A percentile compares a stretch with the other conserved stretches of the same genome.
These are phyloP conservation scores for Alentia gelatinosa DNA, from an alignment of 2,888 invertebrate genomes.

Conservation along the genomic window DNA sequence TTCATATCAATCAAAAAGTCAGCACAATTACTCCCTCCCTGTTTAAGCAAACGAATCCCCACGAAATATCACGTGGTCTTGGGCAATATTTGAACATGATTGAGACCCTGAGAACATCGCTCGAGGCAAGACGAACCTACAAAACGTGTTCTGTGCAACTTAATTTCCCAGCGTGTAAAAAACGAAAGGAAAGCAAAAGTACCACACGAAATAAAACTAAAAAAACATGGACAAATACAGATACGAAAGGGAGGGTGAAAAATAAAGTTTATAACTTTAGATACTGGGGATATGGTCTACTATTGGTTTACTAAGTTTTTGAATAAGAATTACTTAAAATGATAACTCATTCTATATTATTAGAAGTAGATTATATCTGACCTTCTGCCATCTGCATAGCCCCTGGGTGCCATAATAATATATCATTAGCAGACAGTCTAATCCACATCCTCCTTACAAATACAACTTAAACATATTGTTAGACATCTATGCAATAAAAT, in stretches of 20 bases:
- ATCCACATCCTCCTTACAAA: not conserved
- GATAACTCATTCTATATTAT: not conserved
- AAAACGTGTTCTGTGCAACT: not conserved
- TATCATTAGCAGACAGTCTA: slow-evolving; percentile 4
- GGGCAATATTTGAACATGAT: not conserved
- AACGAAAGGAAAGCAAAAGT: not conserved
- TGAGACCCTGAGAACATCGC: not conserved
- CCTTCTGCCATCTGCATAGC: slow-evolving; percentile 45
- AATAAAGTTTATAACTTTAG: not conserved
- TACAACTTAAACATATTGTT: not conserved
- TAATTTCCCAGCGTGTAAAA: not conserved
- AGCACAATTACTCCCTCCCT: not conserved
- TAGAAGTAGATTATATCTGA: slow-evolving; percentile 35
- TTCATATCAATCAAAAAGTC: not conserved
- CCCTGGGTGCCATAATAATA: slow-evolving; percentile 45
- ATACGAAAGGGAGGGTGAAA: not conserved
- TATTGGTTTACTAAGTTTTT: not conserved
- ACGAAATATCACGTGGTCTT: not conserved
- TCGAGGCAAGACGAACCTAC: not conserved
- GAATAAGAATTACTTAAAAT: not conserved
- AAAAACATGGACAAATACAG: not conserved
- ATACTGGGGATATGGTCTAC: not conserved
- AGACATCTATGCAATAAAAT: not conserved
- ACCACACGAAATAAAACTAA: not conserved
- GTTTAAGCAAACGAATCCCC: not conserved